phyloP scores from a whole-genome alignment of 1,140 invertebrate genomes.

The Aphis gossypii region DNA sequence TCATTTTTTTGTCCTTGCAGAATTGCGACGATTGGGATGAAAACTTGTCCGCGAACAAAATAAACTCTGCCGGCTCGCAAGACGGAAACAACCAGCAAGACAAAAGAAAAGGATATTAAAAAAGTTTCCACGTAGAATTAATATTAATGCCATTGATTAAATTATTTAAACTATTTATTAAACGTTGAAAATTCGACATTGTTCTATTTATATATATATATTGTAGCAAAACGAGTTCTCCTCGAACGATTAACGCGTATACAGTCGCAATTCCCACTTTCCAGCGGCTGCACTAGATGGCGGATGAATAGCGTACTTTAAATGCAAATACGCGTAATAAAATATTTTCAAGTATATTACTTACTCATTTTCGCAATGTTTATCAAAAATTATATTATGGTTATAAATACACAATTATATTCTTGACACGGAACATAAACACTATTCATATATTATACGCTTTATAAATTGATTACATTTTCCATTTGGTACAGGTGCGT shows the following conservation, averaged over 20 bases:
- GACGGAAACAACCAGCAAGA: background rate
- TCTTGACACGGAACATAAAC: background rate
- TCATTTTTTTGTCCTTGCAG: constrained; percentile 49
- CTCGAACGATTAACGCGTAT: background rate
- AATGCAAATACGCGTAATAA: background rate
- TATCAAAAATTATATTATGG: background rate
- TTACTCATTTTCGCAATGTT: background rate
- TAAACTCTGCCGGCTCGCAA: background rate
- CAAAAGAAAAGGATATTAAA: constrained; percentile 34
- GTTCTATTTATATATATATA: background rate
- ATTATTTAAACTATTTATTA: constrained; percentile 31
- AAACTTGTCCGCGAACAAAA: background rate
- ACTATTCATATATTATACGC: background rate
- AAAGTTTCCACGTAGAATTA: background rate
- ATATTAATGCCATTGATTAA: background rate
- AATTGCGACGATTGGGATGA: constrained; percentile 60
- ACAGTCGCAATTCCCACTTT: background rate
- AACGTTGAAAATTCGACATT: background rate
- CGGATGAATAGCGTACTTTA: background rate
- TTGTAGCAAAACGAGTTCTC: background rate
- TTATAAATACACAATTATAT: background rate
- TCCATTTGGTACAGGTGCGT: background rate
- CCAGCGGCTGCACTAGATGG: background rate
- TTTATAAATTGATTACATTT: background rate
- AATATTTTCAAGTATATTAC: background rate